These are phyloP conservation scores for Nannoperca australis DNA, from an alignment of 2,797 vertebrate species.

Conservation along the genomic window DNA sequence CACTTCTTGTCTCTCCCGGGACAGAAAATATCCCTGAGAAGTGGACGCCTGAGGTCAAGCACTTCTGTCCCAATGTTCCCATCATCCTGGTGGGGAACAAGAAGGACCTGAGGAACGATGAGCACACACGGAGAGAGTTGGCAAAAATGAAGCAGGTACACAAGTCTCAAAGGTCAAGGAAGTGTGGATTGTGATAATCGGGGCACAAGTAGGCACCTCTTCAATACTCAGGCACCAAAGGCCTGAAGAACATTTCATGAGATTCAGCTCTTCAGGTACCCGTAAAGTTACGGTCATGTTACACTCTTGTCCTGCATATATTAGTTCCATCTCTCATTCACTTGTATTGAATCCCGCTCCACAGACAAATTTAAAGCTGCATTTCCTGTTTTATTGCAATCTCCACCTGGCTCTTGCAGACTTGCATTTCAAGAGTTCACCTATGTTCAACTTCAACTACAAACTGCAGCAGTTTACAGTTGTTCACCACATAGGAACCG, in stretches of 20 bases:
- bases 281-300: not conserved
- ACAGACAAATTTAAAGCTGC: not conserved
- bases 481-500: not conserved
- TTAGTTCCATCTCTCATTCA: not conserved
- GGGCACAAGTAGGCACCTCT: not conserved
- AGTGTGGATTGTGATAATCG: not conserved
- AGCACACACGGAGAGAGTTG: conserved; percentile 93
- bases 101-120: conserved; percentile 96
- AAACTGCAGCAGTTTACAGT: conserved; percentile 1
- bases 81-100: conserved; percentile 99
- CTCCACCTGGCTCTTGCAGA: not conserved
- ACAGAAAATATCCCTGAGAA: conserved; percentile 98
- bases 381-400: not conserved
- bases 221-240: not conserved
- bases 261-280: not conserved
- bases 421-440: not conserved
- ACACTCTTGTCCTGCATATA: not conserved
- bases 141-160: conserved; percentile 98
- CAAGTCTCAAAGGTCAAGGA: not conserved
- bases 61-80: conserved; percentile 97
- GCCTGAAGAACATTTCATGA: conserved; percentile 3
- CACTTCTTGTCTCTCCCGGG: conserved; percentile 42
- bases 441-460: not conserved
- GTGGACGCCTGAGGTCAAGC: conserved; percentile 98
- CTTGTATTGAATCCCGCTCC: not conserved